Evolutionary conservation across 2,888 invertebrate species (phyloP).

Genomic region (Mesorhabditis spiculigera): DNA sequence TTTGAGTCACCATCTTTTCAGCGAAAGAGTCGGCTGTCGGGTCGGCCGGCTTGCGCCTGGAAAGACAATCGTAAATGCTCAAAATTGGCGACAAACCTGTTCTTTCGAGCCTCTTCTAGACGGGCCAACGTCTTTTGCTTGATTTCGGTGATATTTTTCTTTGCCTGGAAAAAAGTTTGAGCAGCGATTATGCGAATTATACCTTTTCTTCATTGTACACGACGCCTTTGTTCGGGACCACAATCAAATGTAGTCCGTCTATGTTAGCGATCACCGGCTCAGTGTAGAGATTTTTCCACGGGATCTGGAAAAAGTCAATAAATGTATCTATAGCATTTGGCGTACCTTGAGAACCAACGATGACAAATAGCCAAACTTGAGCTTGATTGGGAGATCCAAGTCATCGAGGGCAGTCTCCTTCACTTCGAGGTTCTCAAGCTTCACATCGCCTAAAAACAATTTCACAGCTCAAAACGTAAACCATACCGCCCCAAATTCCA

Average conservation of each 20-base stretch:
- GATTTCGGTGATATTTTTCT: slow-evolving; percentile 49
- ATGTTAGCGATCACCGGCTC: slow-evolving; percentile 86
- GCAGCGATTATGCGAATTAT: not conserved
- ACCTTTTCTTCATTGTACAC: slow-evolving; percentile 55
- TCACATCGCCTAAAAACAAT: slow-evolving; percentile 70
- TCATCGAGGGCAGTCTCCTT: slow-evolving; percentile 87
- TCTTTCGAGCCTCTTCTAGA: slow-evolving; percentile 53
- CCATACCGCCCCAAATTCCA: slow-evolving; percentile 92
- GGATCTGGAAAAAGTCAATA: slow-evolving; percentile 74
- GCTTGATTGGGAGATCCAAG: slow-evolving; percentile 87
- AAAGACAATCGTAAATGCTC: slow-evolving; percentile 3
- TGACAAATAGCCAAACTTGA: slow-evolving; percentile 64
- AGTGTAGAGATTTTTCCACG: slow-evolving; percentile 94
- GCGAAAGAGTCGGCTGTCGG: slow-evolving; percentile 64
- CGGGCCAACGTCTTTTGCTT: slow-evolving; percentile 53
- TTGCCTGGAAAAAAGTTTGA: slow-evolving; percentile 21
- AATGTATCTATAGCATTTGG: not conserved
- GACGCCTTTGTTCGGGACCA: slow-evolving; percentile 57
- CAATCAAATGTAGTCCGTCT: slow-evolving; percentile 81
- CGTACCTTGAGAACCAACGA: slow-evolving; percentile 40
- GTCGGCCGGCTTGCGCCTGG: slow-evolving; percentile 43
- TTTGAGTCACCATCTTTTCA: slow-evolving; percentile 65
- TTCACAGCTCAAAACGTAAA: not conserved
- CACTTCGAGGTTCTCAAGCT: slow-evolving; percentile 79
- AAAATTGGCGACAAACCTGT: slow-evolving; percentile 23